These are phyloP conservation scores for Drosophila funebris DNA, from an alignment of 1,140 invertebrate genomes.

Conservation along the genomic window DNA sequence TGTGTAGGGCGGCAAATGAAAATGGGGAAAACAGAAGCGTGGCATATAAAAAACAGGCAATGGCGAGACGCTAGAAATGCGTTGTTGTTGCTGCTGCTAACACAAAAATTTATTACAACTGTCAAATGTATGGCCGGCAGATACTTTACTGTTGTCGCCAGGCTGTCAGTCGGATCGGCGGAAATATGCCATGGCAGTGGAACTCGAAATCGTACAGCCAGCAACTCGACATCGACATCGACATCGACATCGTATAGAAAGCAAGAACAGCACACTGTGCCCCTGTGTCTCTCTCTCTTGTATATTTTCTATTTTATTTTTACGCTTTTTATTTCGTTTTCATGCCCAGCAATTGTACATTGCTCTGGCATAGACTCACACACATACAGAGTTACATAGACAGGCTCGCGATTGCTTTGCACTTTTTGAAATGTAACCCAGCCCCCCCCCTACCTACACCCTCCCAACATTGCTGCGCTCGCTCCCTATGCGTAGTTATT, in stretches of 20 bases:
- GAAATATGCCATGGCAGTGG: constrained; percentile 31
- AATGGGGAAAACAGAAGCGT: constrained; percentile 24
- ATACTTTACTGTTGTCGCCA: constrained; percentile 67
- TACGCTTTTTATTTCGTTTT: constrained; percentile 60
- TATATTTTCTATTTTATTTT: no score
- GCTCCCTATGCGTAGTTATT: constrained; percentile 70
- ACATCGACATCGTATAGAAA: neutral
- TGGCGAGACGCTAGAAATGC: constrained; percentile 21
- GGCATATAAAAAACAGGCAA: constrained; percentile 52
- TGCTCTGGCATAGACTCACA: constrained; percentile 23
- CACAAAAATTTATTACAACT: constrained; percentile 76
- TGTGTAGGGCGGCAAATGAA: no score
- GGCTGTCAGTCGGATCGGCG: constrained; percentile 16
- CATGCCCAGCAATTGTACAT: constrained; percentile 42
- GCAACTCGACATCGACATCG: neutral
- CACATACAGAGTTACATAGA: constrained; percentile 7
- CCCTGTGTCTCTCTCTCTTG: no score
- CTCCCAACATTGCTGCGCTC: neutral
- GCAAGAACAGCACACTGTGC: no score
- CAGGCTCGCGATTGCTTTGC: constrained; percentile 74
- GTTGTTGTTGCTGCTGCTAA: constrained; percentile 43
- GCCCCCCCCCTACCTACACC: neutral
- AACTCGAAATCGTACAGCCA: constrained; percentile 18
- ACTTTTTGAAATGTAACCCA: constrained; percentile 61
- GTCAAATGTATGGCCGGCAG: constrained; percentile 59